These are phyloP conservation scores for Drosophila bocki DNA, from an alignment of 1,140 invertebrate genomes.

Conservation along the genomic window DNA sequence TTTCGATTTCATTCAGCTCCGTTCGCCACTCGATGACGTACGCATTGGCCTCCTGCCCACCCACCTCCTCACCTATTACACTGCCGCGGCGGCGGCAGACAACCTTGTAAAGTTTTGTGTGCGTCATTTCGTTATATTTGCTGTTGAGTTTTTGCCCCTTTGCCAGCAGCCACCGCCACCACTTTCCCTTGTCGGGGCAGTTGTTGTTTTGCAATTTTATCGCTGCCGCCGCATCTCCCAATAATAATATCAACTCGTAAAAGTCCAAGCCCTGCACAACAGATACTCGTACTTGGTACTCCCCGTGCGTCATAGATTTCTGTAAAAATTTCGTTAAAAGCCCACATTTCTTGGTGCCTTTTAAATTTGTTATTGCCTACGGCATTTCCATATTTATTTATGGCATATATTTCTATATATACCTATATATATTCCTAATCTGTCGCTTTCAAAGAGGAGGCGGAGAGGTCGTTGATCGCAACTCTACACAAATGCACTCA, in stretches of 20 bases:
- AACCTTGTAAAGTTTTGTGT: constrained; percentile 77
- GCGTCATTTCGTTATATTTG: constrained; percentile 62
- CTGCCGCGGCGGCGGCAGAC: constrained; percentile 46
- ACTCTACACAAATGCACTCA: constrained; percentile 26
- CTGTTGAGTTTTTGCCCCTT: constrained; percentile 17
- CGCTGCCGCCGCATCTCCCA: constrained; percentile 47
- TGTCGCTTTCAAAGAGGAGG: background rate
- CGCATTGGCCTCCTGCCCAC: constrained; percentile 35
- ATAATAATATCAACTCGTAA: constrained; percentile 40
- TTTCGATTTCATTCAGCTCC: constrained; percentile 74
- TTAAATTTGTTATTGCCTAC: constrained; percentile 7
- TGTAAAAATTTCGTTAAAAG: constrained; percentile 29
- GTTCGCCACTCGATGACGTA: constrained; percentile 68
- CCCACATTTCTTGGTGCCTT: background rate
- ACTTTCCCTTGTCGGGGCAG: constrained; percentile 35
- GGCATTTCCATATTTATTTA: constrained; percentile 33
- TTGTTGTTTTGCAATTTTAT: constrained; percentile 61
- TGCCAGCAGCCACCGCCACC: constrained; percentile 13
- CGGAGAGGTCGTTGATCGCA: constrained; percentile 36
- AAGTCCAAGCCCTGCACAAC: constrained; percentile 43
- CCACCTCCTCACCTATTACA: constrained; percentile 37
- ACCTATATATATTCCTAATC: constrained; percentile 21
- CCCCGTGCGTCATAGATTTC: constrained; percentile 44
- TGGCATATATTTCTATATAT: constrained; percentile 10
- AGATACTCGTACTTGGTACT: constrained; percentile 17